Percentiles rank a stretch among this genome's conserved stretches.
Evolutionary conservation across 2,888 invertebrate species (phyloP).

Genomic region (Sphaeridia pumilis): DNA sequence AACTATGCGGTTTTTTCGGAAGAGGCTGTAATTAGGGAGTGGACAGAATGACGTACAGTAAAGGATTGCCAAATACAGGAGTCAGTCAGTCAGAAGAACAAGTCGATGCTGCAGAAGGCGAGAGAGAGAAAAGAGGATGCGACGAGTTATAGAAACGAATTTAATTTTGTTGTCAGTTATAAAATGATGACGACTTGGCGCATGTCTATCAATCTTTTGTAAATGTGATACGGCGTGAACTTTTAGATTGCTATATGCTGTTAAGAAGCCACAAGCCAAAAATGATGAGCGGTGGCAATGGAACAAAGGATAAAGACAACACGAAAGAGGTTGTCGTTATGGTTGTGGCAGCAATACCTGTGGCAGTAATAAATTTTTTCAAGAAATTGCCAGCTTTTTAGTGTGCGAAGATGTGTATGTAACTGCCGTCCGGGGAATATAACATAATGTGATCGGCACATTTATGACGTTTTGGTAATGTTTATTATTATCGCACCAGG

Average conservation of each 20-base stretch:
- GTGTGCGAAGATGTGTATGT: too few relatives aligned
- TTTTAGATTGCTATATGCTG: background rate
- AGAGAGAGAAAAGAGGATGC: too few relatives aligned
- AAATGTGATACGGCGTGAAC: background rate
- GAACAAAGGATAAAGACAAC: background rate
- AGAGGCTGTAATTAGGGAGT: background rate
- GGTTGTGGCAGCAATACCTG: background rate
- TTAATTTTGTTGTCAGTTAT: slow-evolving; percentile 1
- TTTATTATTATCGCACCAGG: too few relatives aligned
- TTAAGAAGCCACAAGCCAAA: background rate
- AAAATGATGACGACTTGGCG: background rate
- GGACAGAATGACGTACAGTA: background rate
- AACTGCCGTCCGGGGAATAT: too few relatives aligned
- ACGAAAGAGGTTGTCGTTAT: background rate
- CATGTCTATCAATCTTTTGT: background rate
- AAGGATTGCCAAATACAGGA: too few relatives aligned
- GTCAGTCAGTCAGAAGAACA: too few relatives aligned
- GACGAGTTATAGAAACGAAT: background rate
- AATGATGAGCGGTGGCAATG: background rate
- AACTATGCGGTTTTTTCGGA: background rate
- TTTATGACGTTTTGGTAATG: too few relatives aligned
- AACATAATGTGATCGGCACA: too few relatives aligned
- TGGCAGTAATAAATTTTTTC: too few relatives aligned
- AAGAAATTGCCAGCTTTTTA: too few relatives aligned
- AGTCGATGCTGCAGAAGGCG: too few relatives aligned